Conservation (phyloP, 2,888 invertebrate genomes). For the Melieria crassipennis region DNA sequence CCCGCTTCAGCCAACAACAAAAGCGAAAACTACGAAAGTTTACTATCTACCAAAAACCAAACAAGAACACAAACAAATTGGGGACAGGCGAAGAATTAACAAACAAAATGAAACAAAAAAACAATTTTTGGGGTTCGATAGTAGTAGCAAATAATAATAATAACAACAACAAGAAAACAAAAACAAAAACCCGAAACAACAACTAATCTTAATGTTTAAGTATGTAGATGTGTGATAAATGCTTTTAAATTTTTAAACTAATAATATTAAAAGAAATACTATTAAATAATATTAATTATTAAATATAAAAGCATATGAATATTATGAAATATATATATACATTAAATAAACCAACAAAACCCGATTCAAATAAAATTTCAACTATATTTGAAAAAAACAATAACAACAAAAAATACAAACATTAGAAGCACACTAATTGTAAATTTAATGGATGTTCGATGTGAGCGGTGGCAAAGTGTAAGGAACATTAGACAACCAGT, state of each 20-base stretch:
- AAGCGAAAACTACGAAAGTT: constrained; percentile 13
- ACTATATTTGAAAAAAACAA: constrained; percentile 43
- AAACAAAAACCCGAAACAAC: constrained; percentile 3
- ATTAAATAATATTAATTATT: too few relatives aligned
- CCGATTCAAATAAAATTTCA: constrained; percentile 8
- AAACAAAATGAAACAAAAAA: constrained; percentile 35
- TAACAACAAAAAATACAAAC: constrained; percentile 17
- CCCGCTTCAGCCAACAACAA: neutral
- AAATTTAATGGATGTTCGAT: constrained; percentile 6
- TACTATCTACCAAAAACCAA: constrained; percentile 16
- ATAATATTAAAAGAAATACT: constrained; percentile 13
- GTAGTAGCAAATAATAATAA: neutral
- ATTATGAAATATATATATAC: constrained; percentile 9
- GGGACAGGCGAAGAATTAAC: constrained; percentile 22
- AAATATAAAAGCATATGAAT: constrained; percentile 19
- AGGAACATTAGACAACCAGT: too few relatives aligned
- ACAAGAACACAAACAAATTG: constrained; percentile 28
- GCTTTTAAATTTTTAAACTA: constrained; percentile 38
- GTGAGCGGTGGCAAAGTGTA: neutral
- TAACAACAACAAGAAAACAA: constrained; percentile 10
- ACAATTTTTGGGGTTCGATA: neutral
- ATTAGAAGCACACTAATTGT: constrained; percentile 12
- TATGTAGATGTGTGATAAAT: constrained; percentile 41
- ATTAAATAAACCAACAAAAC: neutral
- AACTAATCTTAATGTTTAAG: constrained; percentile 33